phyloP scores from a whole-genome alignment of 2,888 invertebrate genomes.

The Agriopis aurantiaria region DNA sequence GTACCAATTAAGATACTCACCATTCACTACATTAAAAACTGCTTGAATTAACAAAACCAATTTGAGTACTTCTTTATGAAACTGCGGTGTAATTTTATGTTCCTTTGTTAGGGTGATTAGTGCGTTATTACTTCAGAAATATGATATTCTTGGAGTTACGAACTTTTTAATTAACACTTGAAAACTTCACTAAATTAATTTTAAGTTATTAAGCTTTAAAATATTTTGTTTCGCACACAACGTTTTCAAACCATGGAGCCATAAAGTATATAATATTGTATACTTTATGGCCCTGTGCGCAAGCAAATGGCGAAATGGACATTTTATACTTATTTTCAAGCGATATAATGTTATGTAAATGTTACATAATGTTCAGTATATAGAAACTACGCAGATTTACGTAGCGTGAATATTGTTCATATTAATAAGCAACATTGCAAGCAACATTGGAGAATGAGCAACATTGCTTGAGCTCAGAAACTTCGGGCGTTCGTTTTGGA shows the following conservation, averaged over 20 bases:
- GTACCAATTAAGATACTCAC: conserved; percentile 11
- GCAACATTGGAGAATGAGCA: too few relatives aligned
- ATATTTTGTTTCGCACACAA: conserved; percentile 20
- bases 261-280: conserved; percentile 8
- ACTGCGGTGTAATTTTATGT: neutral
- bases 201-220: conserved; percentile 29
- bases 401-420: conserved; percentile 4
- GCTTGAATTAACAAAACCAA: conserved; percentile 4
- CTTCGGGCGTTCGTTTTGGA: neutral
- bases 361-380: conserved; percentile 14
- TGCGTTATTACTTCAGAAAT: conserved; percentile 28
- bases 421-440: neutral
- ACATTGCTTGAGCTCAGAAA: neutral
- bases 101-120: conserved; percentile 2
- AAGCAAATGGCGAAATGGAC: conserved; percentile 31
- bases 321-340: conserved; percentile 38
- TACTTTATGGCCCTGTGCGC: conserved; percentile 1
- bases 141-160: conserved; percentile 26
- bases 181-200: conserved; percentile 26
- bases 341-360: conserved; percentile 40
- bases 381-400: conserved; percentile 12
- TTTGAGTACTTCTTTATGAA: neutral
- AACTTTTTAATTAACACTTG: conserved; percentile 34
- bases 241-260: conserved; percentile 25
- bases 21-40: conserved; percentile 1